phyloP scores from a whole-genome alignment of 2,888 invertebrate species.

The Tiliacea citrago region DNA sequence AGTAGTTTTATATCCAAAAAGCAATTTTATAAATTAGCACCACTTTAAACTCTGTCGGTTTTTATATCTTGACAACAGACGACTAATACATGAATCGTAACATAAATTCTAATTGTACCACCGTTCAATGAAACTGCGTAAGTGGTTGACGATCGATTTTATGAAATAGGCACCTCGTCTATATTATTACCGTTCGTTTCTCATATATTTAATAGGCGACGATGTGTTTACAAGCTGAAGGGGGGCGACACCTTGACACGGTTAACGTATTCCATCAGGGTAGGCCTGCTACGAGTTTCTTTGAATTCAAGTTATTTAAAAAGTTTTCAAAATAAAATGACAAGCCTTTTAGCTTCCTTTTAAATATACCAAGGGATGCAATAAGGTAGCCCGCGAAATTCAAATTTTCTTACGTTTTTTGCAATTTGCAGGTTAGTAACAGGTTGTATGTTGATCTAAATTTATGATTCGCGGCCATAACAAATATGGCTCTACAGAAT shows the following conservation, averaged over 20 bases:
- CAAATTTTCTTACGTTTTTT: too few species aligned
- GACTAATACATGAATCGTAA: slow-evolving; percentile 53
- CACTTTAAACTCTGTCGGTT: slow-evolving; percentile 51
- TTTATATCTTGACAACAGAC: slow-evolving; percentile 59
- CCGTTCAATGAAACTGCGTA: slow-evolving; percentile 58
- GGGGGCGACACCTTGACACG: slow-evolving; percentile 40
- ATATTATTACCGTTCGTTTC: slow-evolving; percentile 32
- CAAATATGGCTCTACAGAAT: too few species aligned
- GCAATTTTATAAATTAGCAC: slow-evolving; percentile 43
- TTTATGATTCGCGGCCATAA: too few species aligned
- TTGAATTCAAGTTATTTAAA: not conserved
- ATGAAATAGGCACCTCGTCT: slow-evolving; percentile 47
- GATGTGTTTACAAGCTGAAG: slow-evolving; percentile 25
- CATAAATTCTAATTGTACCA: slow-evolving; percentile 68
- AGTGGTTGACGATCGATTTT: slow-evolving; percentile 64
- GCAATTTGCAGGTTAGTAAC: too few species aligned
- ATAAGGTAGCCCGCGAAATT: too few species aligned
- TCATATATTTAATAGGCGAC: slow-evolving; percentile 43
- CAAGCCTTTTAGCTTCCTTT: too few species aligned
- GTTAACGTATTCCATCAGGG: not conserved
- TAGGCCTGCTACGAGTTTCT: not conserved
- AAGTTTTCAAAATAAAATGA: too few species aligned
- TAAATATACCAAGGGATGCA: too few species aligned
- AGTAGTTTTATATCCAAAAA: slow-evolving; percentile 30
- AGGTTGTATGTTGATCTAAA: too few species aligned